phyloP scores from a whole-genome alignment of 2,113 vertebrate genomes.

The Perca fluviatilis region DNA sequence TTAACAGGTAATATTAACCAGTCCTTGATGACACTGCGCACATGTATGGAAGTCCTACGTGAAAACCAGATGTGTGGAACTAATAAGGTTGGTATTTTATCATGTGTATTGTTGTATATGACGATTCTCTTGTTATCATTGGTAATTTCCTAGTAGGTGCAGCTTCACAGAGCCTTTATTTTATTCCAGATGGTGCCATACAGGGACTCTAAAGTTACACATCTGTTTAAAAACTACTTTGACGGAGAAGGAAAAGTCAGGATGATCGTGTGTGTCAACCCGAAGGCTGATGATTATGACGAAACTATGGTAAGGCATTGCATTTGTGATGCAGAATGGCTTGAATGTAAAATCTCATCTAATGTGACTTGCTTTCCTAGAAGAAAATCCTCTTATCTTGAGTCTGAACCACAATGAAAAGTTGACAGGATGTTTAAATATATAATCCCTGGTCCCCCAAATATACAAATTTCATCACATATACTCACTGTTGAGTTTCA shows the following conservation, averaged over 20 bases:
- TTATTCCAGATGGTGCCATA: slow-evolving; percentile 95
- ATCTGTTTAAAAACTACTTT: slow-evolving; percentile 99
- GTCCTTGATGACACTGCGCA: slow-evolving; percentile 95
- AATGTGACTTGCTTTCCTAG: not conserved
- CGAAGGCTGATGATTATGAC: slow-evolving; percentile 97
- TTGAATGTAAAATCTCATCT: not conserved
- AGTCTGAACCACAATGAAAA: not conserved
- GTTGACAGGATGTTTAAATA: not conserved
- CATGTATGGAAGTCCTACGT: slow-evolving; percentile 94
- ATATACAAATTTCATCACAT: not conserved
- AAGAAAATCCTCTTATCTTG: not conserved
- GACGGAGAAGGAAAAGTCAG: slow-evolving; percentile 97
- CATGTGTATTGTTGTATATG: not conserved
- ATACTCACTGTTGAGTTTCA: not conserved
- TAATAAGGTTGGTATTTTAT: slow-evolving; percentile 88
- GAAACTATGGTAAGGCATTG: slow-evolving; percentile 91
- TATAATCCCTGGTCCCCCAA: not conserved
- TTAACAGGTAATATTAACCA: slow-evolving; percentile 96
- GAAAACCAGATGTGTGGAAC: slow-evolving; percentile 96
- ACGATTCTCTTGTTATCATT: not conserved
- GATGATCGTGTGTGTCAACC: slow-evolving; percentile 98
- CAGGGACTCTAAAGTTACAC: slow-evolving; percentile 97
- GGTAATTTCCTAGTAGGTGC: not conserved
- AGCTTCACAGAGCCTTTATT: slow-evolving; percentile 11
- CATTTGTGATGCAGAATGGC: not conserved